Base-by-base conservation (phyloP, 2,888 invertebrate species). In the Digitonthophagus gazella region DNA sequence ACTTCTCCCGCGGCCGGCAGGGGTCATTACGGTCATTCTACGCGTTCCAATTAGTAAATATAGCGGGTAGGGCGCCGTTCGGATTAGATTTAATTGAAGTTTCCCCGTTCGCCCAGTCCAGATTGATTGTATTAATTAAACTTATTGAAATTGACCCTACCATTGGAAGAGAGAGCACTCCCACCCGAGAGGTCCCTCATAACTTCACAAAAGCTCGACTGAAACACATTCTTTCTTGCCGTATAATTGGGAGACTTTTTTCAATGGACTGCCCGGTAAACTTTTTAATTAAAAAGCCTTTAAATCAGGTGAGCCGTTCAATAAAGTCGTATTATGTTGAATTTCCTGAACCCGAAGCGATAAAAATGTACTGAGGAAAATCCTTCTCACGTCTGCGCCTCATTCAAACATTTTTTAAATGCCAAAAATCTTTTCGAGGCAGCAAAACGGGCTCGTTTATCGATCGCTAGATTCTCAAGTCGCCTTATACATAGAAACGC, bases 121-220 rank as follows among this genome's bases (percentile, higher is more conserved):
- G 77, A 78, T 78, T 75, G 76, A 78, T 78, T 76, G 77, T 77
- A 78, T 78, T 78, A 77, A 78, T 79, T 77, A 77, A 77, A 77
- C 75, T 77, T 78, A 78, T 77, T 76, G 78, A 78, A 78, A 77
- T 79, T 77, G 76, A 77, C 76, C 76, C 74, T 44, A 44, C 28
- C 28, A 44, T 8, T 44, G 28, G 28, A 44, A 44, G 28, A 44
- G 28, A 44, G 28, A 11, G 28, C 11, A 44, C 28, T 44, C 11
- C n/a, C n/a, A n/a, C n/a, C n/a, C 11, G 11, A 44, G 11, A 44
- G 28, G 28, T 44, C 28, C 1, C 28, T 44, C 28, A 44, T 44
- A 44, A 44, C 28, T 44, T 44, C 28, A 44, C 28, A 44, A 44
- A 44, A 44, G 28, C 8, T 44, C 28, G 28, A 44, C 8, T 44